Percentiles rank a stretch among this genome's conserved stretches.
phyloP scores from a whole-genome alignment of 1,140 invertebrate species.

The Oncopodura yosiiana region DNA sequence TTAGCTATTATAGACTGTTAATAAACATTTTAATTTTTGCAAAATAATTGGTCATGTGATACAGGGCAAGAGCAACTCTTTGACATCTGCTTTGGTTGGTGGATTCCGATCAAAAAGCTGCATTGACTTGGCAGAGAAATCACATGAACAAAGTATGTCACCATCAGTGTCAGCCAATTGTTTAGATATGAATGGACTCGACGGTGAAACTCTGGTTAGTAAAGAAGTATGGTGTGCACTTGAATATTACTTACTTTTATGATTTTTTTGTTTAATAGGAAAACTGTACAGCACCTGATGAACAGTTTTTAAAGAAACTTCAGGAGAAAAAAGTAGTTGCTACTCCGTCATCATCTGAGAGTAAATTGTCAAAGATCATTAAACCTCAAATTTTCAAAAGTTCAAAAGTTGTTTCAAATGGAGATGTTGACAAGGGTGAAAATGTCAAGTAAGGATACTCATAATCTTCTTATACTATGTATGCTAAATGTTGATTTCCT shows the following conservation, averaged over 20 bases:
- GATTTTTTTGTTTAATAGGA: neutral
- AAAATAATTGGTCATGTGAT: no score
- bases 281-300: constrained; percentile 13
- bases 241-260: neutral
- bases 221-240: neutral
- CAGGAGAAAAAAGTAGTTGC: constrained; percentile 18
- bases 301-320: constrained; percentile 4
- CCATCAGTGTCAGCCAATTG: constrained; percentile 10
- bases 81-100: no score
- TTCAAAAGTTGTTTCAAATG: no score
- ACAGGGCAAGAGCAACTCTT: no score
- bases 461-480: no score
- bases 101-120: neutral
- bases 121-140: neutral
- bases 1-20: no score
- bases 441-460: constrained; percentile 5
- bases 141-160: constrained; percentile 14
- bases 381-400: no score
- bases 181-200: constrained; percentile 19
- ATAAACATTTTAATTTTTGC: no score
- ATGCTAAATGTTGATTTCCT: neutral
- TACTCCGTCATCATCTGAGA: neutral
- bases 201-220: constrained; percentile 14
- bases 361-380: neutral
- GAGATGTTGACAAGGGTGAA: no score